Evolutionary conservation across 2,888 invertebrate species (phyloP).

Genomic region (Leucophenga maculata): DNA sequence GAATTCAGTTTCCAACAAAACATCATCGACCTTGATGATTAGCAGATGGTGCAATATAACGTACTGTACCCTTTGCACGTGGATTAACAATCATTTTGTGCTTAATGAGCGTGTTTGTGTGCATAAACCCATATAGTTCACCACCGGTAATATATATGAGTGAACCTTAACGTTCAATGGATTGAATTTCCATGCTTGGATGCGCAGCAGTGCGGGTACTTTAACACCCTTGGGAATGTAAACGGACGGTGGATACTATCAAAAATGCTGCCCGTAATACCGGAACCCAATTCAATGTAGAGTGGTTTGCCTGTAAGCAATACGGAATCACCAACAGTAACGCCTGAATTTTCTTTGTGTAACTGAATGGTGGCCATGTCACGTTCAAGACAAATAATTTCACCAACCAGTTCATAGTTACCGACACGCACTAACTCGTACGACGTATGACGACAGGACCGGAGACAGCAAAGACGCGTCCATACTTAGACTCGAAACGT

Average conservation of each 20-base stretch:
- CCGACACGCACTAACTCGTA: slow-evolving; percentile 99
- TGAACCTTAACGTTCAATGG: slow-evolving; percentile 90
- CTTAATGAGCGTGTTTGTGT: slow-evolving; percentile 97
- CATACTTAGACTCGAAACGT: slow-evolving; percentile 85
- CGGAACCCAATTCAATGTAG: slow-evolving; percentile 98
- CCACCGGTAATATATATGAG: slow-evolving; percentile 99
- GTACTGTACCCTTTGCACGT: slow-evolving; percentile 95
- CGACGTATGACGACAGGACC: slow-evolving; percentile 99
- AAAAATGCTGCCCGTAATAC: slow-evolving; percentile 99
- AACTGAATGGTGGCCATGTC: slow-evolving; percentile 99
- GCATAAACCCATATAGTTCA: slow-evolving; percentile 95
- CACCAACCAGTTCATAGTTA: slow-evolving; percentile 97
- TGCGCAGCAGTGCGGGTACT: slow-evolving; percentile 89
- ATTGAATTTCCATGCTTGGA: slow-evolving; percentile 91
- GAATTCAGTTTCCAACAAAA: slow-evolving; percentile 98
- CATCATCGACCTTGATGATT: slow-evolving; percentile 94
- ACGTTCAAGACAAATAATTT: slow-evolving; percentile 99
- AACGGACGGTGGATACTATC: slow-evolving; percentile 99
- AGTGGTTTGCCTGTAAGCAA: slow-evolving; percentile 98
- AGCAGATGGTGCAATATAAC: slow-evolving; percentile 93
- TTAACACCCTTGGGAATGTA: slow-evolving; percentile 99
- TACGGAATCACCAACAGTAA: slow-evolving; percentile 99
- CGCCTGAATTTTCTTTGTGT: slow-evolving; percentile 96
- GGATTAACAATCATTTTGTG: slow-evolving; percentile 97
- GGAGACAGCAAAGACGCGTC: slow-evolving; percentile 97